Evolutionary conservation across 2,113 vertebrate species (phyloP).

Genomic region (Numenius arquata): DNA sequence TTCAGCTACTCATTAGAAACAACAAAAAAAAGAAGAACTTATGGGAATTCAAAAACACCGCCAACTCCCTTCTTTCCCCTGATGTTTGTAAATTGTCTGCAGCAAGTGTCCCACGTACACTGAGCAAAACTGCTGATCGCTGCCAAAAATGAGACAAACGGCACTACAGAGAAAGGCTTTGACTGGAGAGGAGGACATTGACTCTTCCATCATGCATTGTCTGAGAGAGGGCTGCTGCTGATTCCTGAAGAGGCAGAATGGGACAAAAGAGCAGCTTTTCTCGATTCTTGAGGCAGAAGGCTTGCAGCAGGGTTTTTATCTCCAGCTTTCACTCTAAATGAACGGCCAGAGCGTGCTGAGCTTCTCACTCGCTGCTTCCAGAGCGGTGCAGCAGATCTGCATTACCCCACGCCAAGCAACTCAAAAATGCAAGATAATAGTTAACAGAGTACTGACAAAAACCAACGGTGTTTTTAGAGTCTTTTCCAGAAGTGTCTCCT

Average conservation of each 20-base stretch:
- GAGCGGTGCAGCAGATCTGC: neutral
- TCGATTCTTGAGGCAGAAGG: neutral
- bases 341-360: neutral
- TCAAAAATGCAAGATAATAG: neutral
- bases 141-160: neutral
- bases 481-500: neutral
- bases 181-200: neutral
- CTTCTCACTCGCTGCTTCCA: neutral
- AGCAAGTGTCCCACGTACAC: neutral
- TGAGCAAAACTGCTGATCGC: neutral
- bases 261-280: neutral
- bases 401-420: neutral
- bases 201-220: neutral
- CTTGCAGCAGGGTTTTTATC: neutral
- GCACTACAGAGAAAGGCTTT: neutral
- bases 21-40: neutral
- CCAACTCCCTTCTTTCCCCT: neutral
- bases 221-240: neutral
- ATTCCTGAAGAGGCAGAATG: neutral
- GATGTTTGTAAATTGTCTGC: conserved; percentile 40
- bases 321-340: neutral
- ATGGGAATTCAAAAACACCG: neutral
- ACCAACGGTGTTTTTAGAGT: accelerated
- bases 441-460: neutral
- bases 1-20: neutral